Evolutionary conservation across 2,888 invertebrate genomes (phyloP), one percentile per base, ranked within the genome.

Genomic region (Tetramorium bicarinatum): DNA sequence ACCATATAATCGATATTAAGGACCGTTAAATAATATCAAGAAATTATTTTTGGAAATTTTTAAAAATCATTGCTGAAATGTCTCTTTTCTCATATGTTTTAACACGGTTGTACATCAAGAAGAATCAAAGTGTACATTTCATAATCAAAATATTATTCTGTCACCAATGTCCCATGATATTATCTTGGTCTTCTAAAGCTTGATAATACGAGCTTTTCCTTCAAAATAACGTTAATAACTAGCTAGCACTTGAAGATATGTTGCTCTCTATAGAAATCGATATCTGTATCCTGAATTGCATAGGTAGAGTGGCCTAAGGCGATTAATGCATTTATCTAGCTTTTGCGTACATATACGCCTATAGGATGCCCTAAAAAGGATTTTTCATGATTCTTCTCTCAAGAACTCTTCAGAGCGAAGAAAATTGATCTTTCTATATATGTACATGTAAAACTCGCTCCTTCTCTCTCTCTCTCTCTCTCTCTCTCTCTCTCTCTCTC

Each of bases 141-240:
- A 61, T 52, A 13, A 62, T 71, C 54, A 59, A 15, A 62, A 74
- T 47, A 64, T 83, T 59, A 34, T 2, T 25, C 52, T 2, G 52
- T 56, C 41, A n/a, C 61, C 21, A 77, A 56, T 41, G 21, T 34
- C 13, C 18, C 18, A 59, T 52, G 29, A 25, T 54, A 62, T 76
- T 18, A 25, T 13, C 41, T 18, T 18, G 64, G 18, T 47, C 49
- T 52, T 59, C 47, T 52, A 67, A 64, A 62, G 64, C 38, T 86
- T 77, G 83, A 77, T 79, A 72, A 82, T 76, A 77, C 25, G 29
- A 34, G 71, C 54, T 76, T 79, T 64, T 72, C 11, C 29, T 6
- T 62, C 52, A n/a, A 47, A 74, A 83, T 66, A 81, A 74, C 9
- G 64, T 8, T 59, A 82, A 72, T 52, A 21, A 21, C 29, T 6